Evolutionary conservation across 2,888 invertebrate species (phyloP).

Genomic region (Lasioglossum zephyrum): DNA sequence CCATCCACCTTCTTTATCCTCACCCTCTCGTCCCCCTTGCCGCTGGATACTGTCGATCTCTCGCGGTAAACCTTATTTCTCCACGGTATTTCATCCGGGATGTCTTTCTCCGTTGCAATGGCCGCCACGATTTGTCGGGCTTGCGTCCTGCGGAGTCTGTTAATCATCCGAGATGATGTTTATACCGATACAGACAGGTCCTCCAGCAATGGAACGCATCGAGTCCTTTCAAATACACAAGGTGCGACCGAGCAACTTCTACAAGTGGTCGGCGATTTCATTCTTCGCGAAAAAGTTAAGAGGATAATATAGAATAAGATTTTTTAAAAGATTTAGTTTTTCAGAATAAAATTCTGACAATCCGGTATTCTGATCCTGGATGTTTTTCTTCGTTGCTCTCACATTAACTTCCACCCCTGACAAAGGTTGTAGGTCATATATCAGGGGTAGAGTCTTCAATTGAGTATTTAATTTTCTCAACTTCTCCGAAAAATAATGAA

Average conservation of each 20-base stretch:
- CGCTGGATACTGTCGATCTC: constrained; percentile 63
- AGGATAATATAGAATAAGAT: no score
- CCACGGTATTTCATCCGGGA: constrained; percentile 57
- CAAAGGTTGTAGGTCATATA: no score
- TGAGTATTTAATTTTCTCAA: not conserved
- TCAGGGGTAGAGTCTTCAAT: not conserved
- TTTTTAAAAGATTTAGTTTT: no score
- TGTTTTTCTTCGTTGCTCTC: no score
- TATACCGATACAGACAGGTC: not conserved
- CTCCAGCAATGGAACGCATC: not conserved
- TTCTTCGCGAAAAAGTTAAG: no score
- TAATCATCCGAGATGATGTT: constrained; percentile 6
- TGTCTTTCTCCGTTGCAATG: constrained; percentile 9
- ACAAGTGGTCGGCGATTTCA: no score
- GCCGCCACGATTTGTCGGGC: constrained; percentile 6
- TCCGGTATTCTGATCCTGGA: no score
- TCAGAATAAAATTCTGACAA: no score
- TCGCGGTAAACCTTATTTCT: constrained; percentile 69
- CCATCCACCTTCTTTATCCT: constrained; percentile 64
- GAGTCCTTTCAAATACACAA: not conserved
- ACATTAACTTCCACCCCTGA: no score
- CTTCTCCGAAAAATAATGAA: not conserved
- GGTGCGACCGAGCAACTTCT: not conserved
- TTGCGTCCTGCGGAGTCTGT: not conserved
- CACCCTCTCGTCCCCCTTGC: constrained; percentile 47